Base-by-base conservation (phyloP, 2,113 vertebrate genomes). In the Martes martes region DNA sequence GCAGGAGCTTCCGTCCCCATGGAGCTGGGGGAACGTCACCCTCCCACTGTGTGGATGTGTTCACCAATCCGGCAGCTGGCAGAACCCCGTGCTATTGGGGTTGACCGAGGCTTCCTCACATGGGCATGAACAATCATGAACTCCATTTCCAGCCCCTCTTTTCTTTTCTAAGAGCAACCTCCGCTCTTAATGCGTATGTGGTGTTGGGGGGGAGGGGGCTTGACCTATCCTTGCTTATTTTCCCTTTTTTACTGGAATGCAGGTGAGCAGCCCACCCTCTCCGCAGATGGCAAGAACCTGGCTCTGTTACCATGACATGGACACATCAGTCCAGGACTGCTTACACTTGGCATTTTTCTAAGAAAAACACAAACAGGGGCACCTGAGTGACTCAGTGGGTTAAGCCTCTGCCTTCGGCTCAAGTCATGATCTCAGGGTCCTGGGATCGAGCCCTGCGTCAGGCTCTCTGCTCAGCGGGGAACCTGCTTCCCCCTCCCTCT, bases 41-140 rank as follows among this genome's bases (percentile, higher is more conserved):
- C 1, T 82, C 28, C 14, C 1, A 3, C 36, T 59, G 42, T 0
- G 31, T 0, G 47, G n/a, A 28, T 26, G 11, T n/a, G 28, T 45
- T 71, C 50, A 26, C 36, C 28, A 21, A 59, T 14, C 18, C 14
- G 36, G 52, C 26, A 82, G 39, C 36, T 4, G 4, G 23, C 79
- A 1, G 0, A 59, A 10, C 7, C 65, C 21, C 52, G 18, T 6
- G 13, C 36, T 83, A 7, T 71, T 19, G 90, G 36, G 63, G 26
- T 45, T 81, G 24, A 69, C 0, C 9, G 50, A 57, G 1, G 13
- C 21, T 71, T 45, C 36, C 28, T 71, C 26, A 26, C 1, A 0
- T 9, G 2, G 36, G 21, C 36, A 45, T 4, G 11, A n/a, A 31
- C 63, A 18, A 33, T 57, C 9, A 3, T 13, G 69, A 57, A 55